These are phyloP conservation scores for Scolopax rusticola DNA, from an alignment of 2,797 vertebrate genomes.

Conservation along the genomic window DNA sequence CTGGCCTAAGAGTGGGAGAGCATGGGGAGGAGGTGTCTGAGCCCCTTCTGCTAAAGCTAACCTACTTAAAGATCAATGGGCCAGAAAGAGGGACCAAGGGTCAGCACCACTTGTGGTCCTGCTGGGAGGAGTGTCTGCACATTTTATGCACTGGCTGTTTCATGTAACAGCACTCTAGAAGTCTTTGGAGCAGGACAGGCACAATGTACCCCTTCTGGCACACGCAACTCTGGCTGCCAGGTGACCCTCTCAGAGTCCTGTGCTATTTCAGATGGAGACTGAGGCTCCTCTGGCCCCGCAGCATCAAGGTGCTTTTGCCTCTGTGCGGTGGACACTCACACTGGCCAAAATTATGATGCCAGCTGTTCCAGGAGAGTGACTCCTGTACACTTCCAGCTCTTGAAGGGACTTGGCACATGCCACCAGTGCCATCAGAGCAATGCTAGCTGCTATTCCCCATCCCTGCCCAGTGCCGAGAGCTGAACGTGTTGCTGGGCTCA, in stretches of 20 bases:
- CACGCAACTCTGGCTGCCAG: neutral
- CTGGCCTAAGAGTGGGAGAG: neutral
- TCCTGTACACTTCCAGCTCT: neutral
- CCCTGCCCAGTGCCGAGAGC: neutral
- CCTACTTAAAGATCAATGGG: neutral
- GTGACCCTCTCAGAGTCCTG: neutral
- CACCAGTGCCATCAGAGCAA: neutral
- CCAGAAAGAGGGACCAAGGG: conserved; percentile 21
- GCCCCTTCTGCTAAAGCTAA: neutral
- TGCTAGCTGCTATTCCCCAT: neutral
- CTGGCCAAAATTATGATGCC: neutral
- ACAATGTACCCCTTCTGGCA: neutral
- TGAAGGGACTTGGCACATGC: neutral
- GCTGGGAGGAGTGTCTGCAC: neutral
- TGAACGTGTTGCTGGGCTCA: neutral
- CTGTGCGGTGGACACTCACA: neutral
- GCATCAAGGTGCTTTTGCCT: neutral
- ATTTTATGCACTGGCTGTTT: neutral
- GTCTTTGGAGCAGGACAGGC: neutral
- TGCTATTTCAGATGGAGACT: neutral
- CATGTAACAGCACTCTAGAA: conserved; percentile 4
- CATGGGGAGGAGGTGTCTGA: neutral
- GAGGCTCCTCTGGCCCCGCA: neutral
- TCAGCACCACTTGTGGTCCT: neutral
- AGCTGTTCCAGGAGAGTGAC: neutral